Percentiles rank a stretch among this genome's conserved stretches.
Evolutionary conservation across 2,113 vertebrate species (phyloP).

Genomic region (Barbus barbus): DNA sequence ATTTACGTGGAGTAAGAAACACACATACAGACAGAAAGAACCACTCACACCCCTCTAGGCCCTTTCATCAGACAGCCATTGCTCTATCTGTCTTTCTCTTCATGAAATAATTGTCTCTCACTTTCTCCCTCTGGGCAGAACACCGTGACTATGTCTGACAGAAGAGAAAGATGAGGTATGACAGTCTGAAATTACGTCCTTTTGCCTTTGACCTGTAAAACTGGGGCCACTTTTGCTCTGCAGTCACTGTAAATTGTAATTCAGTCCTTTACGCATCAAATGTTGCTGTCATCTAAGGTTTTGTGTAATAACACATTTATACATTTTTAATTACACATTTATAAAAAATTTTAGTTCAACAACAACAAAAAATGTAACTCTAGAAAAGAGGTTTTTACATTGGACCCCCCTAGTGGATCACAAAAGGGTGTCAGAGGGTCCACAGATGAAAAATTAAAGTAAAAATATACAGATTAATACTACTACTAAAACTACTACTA

Average conservation of each 20-base stretch:
- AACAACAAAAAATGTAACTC: not conserved
- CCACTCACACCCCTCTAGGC: not conserved
- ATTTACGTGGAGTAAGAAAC: not conserved
- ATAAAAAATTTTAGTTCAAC: too few relatives aligned
- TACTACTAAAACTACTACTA: too few relatives aligned
- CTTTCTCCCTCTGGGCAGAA: conserved; percentile 28
- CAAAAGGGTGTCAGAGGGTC: not conserved
- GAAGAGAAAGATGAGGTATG: not conserved
- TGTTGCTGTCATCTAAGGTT: not conserved
- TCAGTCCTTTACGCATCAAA: not conserved
- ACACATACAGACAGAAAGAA: not conserved
- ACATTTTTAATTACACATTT: too few relatives aligned
- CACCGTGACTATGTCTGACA: conserved; percentile 25
- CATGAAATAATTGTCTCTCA: conserved; percentile 43
- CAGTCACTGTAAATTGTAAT: not conserved
- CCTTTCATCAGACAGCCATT: conserved; percentile 6
- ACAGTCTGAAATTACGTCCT: conserved; percentile 26
- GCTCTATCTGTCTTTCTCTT: conserved; percentile 14
- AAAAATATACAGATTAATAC: not conserved
- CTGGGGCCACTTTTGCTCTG: not conserved
- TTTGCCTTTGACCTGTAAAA: conserved; percentile 18
- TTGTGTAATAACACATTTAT: not conserved
- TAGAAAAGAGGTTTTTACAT: too few relatives aligned
- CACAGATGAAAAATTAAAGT: not conserved
- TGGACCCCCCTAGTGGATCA: too few relatives aligned